Evolutionary conservation across 2,113 vertebrate genomes (phyloP).

Genomic region (Guaruba guarouba): DNA sequence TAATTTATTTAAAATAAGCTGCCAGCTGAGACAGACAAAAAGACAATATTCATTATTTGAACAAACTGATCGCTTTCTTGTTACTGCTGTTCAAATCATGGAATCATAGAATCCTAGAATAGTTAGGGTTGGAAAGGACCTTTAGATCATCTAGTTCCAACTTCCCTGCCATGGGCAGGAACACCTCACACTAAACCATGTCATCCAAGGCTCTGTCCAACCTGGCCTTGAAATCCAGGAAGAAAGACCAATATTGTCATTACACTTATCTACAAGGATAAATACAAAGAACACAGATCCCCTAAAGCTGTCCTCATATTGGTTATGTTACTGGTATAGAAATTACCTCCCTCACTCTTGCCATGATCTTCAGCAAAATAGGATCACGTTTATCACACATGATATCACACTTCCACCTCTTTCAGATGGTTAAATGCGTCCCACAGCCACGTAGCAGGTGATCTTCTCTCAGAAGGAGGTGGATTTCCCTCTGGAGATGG

Average conservation of each 20-base stretch:
- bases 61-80: not conserved
- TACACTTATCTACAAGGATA: not conserved
- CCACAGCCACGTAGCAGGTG: accelerated
- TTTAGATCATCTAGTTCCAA: too few species aligned
- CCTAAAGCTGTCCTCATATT: not conserved
- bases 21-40: not conserved
- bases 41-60: not conserved
- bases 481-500: not conserved
- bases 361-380: not conserved
- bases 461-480: not conserved
- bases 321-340: not conserved
- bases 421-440: not conserved
- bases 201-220: too few species aligned
- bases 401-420: not conserved
- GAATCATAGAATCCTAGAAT: too few species aligned
- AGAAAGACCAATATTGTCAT: not conserved
- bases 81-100: not conserved
- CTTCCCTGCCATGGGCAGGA: too few species aligned
- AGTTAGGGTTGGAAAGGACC: too few species aligned
- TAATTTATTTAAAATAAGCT: not conserved
- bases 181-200: too few species aligned
- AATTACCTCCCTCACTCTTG: not conserved
- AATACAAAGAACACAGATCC: not conserved
- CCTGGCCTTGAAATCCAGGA: not conserved
- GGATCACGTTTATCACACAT: not conserved